Conservation (phyloP, 2,888 invertebrate genomes). For the Scrobipalpa costella region DNA sequence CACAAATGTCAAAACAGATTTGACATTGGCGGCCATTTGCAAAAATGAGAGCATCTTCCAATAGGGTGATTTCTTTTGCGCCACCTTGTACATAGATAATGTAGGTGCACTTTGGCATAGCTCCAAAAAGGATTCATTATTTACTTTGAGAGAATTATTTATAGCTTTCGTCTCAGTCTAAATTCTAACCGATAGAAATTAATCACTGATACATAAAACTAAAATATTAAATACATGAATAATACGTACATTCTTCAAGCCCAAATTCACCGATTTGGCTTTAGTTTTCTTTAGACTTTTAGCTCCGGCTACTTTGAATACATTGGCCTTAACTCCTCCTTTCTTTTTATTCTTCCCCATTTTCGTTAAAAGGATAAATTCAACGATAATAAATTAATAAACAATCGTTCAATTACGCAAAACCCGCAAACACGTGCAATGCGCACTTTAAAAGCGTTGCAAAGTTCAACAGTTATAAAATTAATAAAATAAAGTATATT, state of each 20-base stretch:
- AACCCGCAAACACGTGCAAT: background rate
- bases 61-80: no score
- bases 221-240: background rate
- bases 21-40: no score
- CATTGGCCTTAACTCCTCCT: constrained; percentile 63
- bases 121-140: background rate
- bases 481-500: background rate
- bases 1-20: no score
- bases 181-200: no score
- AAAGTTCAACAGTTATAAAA: background rate
- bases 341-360: constrained; percentile 74
- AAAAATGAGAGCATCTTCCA: no score
- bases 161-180: no score
- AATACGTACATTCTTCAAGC: constrained; percentile 69
- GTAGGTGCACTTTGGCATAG: constrained; percentile 19
- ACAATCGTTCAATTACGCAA: background rate
- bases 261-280: constrained; percentile 70
- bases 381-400: background rate
- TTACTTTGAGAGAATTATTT: background rate
- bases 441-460: background rate
- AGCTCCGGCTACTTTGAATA: constrained; percentile 74
- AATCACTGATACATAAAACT: no score
- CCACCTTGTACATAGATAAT: no score
- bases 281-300: constrained; percentile 75
- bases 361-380: constrained; percentile 21